Percentiles rank a stretch among this genome's conserved stretches.
Evolutionary conservation across 2,797 vertebrate species (phyloP).

Genomic region (Chloroceryle inda): DNA sequence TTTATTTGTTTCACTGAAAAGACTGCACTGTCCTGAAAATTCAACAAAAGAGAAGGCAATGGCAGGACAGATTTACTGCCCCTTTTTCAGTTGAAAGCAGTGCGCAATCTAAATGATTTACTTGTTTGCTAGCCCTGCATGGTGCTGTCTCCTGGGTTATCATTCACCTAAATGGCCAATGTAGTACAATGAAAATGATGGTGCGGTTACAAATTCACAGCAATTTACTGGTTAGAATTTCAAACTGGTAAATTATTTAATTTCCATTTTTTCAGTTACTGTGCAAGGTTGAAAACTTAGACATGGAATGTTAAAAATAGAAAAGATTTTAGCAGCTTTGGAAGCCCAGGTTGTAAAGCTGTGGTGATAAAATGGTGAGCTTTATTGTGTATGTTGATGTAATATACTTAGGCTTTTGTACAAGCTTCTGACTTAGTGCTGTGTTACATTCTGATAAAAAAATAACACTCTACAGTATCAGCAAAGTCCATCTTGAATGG

Average conservation of each 20-base stretch:
- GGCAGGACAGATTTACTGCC: conserved; percentile 70
- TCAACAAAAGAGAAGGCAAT: conserved; percentile 65
- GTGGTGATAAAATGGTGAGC: background rate
- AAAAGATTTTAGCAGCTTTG: conserved; percentile 28
- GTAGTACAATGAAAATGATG: conserved; percentile 74
- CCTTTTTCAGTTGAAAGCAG: conserved; percentile 71
- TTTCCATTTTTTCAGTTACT: conserved; percentile 65
- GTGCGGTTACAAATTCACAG: conserved; percentile 52
- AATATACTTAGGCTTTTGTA: background rate
- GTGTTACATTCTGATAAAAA: conserved; percentile 37
- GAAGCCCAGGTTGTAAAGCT: background rate
- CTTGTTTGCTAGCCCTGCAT: conserved; percentile 73
- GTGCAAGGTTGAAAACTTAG: conserved; percentile 61
- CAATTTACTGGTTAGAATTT: conserved; percentile 71
- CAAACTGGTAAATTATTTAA: conserved; percentile 75
- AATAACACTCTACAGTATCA: conserved; percentile 24
- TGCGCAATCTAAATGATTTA: conserved; percentile 75
- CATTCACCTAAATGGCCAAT: conserved; percentile 72
- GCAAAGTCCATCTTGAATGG: conserved; percentile 17
- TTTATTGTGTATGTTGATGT: conserved; percentile 1
- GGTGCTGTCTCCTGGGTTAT: conserved; percentile 73
- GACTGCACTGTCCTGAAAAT: conserved; percentile 64
- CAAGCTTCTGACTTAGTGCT: background rate
- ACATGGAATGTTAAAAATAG: conserved; percentile 15
- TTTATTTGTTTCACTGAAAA: conserved; percentile 71